Conservation (phyloP, 2,113 vertebrate genomes). For the Phrynosoma platyrhinos region DNA sequence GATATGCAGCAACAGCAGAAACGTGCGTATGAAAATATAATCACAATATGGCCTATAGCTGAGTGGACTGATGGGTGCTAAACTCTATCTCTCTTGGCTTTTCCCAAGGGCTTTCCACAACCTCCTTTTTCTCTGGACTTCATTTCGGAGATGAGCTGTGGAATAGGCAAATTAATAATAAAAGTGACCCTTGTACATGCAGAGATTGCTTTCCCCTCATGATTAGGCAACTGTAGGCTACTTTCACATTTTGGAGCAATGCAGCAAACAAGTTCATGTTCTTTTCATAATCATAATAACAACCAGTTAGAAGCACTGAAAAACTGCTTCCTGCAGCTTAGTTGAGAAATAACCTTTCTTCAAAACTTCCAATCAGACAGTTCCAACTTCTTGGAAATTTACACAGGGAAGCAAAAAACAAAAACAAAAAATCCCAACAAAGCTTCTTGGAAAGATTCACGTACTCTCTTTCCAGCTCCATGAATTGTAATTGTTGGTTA, state of each 20-base stretch:
- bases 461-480: not conserved
- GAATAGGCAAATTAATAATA: not conserved
- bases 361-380: not conserved
- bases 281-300: not conserved
- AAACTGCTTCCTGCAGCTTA: not conserved
- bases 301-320: not conserved
- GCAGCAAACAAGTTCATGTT: not conserved
- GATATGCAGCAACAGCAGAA: not conserved
- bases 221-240: too few species aligned
- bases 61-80: not conserved
- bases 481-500: not conserved
- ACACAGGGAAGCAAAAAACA: not conserved
- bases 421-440: not conserved
- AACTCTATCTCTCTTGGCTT: not conserved
- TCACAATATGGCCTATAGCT: not conserved
- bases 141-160: too few species aligned
- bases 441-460: not conserved
- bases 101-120: not conserved
- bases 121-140: not conserved
- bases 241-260: not conserved
- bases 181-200: not conserved
- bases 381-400: not conserved
- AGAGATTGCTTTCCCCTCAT: not conserved
- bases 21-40: not conserved
- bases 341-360: not conserved